Evolutionary conservation across 1,140 invertebrate species (phyloP).

Genomic region (Oryctes rhinoceros): DNA sequence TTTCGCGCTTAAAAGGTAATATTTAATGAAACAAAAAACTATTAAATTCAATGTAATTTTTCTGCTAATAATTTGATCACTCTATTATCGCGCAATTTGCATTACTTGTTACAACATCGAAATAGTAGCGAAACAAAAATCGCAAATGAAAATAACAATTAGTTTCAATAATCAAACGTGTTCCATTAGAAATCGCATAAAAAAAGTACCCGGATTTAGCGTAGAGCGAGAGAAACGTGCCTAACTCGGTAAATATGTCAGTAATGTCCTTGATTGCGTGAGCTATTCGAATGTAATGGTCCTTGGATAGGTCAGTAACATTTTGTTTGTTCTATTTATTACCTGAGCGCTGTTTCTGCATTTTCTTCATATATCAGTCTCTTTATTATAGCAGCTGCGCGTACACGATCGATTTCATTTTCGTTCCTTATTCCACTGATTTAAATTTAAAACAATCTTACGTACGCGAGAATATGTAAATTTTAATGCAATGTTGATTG

Average conservation of each 20-base stretch:
- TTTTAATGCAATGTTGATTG: background rate
- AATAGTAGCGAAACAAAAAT: background rate
- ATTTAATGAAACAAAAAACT: no score
- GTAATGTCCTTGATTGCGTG: conserved; percentile 32
- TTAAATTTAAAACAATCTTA: background rate
- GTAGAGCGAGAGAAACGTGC: conserved; percentile 3
- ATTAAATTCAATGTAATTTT: no score
- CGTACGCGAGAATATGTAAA: background rate
- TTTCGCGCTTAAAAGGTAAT: no score
- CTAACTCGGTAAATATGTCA: conserved; percentile 3
- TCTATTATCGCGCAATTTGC: no score
- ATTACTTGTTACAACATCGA: no score
- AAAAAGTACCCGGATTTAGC: conserved; percentile 29
- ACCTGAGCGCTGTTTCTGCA: conserved; percentile 5
- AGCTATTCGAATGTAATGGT: conserved; percentile 34
- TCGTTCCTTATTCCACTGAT: background rate
- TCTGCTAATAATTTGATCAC: no score
- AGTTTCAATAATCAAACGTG: background rate
- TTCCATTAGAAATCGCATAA: conserved; percentile 14
- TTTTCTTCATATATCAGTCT: conserved; percentile 26
- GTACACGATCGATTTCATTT: background rate
- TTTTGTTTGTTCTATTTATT: conserved; percentile 38
- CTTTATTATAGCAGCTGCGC: conserved; percentile 14
- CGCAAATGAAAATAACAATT: background rate
- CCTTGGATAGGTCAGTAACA: conserved; percentile 35